Conservation (phyloP, 1,140 invertebrate genomes). For the Drosophila pruinosa region DNA sequence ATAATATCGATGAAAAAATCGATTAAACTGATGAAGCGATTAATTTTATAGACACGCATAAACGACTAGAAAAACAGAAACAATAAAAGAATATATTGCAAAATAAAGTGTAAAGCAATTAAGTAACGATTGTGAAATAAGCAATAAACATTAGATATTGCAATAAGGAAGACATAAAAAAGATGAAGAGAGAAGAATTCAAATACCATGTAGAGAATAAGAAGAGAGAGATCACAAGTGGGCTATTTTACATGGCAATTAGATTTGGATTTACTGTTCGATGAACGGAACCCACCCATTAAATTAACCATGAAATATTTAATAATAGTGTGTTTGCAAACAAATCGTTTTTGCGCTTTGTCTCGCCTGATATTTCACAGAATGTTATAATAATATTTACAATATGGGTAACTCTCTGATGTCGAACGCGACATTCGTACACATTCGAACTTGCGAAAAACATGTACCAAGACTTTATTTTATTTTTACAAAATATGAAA, state of each 20-base stretch:
- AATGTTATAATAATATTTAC: not conserved
- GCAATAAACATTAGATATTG: not conserved
- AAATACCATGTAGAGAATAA: not conserved
- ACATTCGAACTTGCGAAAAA: too few species aligned
- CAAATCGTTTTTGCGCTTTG: conserved; percentile 8
- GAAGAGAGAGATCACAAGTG: too few species aligned
- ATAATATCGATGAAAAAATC: not conserved
- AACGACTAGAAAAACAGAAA: not conserved
- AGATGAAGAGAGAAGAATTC: not conserved
- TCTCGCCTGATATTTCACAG: conserved; percentile 2
- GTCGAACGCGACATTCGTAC: too few species aligned
- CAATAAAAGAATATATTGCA: not conserved
- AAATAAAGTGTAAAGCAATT: not conserved
- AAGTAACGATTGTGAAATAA: not conserved
- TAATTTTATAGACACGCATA: not conserved
- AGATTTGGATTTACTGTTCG: not conserved
- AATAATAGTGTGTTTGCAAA: not conserved
- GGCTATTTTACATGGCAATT: too few species aligned
- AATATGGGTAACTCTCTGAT: too few species aligned
- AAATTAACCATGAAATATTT: conserved; percentile 7
- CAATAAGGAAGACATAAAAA: not conserved
- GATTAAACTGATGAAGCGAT: not conserved
- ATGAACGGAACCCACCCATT: not conserved
- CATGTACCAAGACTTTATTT: too few species aligned
- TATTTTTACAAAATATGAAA: too few species aligned